phyloP scores from a whole-genome alignment of 1,140 invertebrate species.

The Temnothorax nylanderi region DNA sequence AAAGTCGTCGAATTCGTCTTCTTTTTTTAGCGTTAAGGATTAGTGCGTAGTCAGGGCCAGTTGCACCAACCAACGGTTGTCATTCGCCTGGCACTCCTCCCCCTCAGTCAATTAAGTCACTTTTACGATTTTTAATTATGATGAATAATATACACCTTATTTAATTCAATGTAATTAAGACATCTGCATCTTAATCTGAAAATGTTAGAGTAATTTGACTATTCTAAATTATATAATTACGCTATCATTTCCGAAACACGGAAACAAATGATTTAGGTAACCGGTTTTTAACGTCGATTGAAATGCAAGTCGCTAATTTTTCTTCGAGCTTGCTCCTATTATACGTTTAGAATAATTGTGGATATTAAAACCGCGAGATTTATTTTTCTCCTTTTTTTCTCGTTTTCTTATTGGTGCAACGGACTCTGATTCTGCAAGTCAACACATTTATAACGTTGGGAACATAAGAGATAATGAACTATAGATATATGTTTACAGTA shows the following conservation, averaged over 20 bases:
- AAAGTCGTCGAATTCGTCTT: conserved; percentile 10
- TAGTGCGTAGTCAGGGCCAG: not conserved
- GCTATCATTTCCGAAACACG: not conserved
- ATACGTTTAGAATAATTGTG: not conserved
- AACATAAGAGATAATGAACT: conserved; percentile 52
- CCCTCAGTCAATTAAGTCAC: not conserved
- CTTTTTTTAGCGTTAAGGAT: conserved; percentile 28
- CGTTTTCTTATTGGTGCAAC: conserved; percentile 39
- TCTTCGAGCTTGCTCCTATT: not conserved
- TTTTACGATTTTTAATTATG: not conserved
- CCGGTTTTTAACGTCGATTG: not conserved
- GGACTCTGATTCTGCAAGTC: conserved; percentile 30
- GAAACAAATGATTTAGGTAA: not conserved
- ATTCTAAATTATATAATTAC: not conserved
- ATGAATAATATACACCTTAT: not conserved
- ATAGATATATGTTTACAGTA: conserved; percentile 49
- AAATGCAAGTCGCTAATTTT: not conserved
- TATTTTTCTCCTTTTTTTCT: not conserved
- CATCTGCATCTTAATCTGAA: not conserved
- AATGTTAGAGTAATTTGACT: not conserved
- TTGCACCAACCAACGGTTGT: not conserved
- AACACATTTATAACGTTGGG: conserved; percentile 34
- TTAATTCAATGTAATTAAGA: not conserved
- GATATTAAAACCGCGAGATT: not conserved
- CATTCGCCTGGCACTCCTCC: not conserved